Evolutionary conservation across 2,113 vertebrate genomes (phyloP), one percentile per base, ranked within the genome.

Genomic region (Vanacampus margaritifer): DNA sequence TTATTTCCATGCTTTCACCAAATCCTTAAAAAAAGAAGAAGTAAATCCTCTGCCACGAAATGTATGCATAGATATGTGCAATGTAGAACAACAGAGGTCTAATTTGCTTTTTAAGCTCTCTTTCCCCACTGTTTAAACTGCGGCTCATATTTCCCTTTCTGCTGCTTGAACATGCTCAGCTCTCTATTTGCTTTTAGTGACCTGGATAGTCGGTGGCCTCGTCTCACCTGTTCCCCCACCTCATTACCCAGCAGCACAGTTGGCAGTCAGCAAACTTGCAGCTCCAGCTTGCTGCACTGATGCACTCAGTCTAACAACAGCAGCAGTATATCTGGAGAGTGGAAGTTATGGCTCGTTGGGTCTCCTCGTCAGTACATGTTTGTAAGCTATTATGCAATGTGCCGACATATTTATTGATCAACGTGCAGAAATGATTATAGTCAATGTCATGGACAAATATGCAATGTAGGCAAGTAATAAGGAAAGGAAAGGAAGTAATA

Each of bases 121-220:
- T 59, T 64, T 62, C 26, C 9, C 21, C 7, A 23, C 36, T 61
- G 21, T 41, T 41, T 23, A 36, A 12, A 14, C 26, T 9, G 21
- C 17, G 26, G 36, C 59, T 61, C 36, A 63, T 56, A 26, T 50
- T 68, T 59, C 57, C 64, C 46, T 41, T 51, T 69, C 62, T 64
- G 65, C 56, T 58, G 59, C 56, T 71, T 50, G 43, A 51, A 63
- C 17, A 53, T 70, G 68, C 68, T 80, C 70, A 69, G 65, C 75
- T 77, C 60, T 73, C 58, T 54, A 73, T 75, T 80, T 63, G 61
- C 78, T 67, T 67, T 64, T 41, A 65, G 69, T 73, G 74, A 67
- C 67, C 67, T 61, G 72, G 75, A 75, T 65, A 74, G 39, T 53
- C 61, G 39, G 65, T 35, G 14, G 58, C 61, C 67, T 78, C 71